Evolutionary conservation across 2,113 vertebrate species (phyloP).

Genomic region (Nettapus auritus): DNA sequence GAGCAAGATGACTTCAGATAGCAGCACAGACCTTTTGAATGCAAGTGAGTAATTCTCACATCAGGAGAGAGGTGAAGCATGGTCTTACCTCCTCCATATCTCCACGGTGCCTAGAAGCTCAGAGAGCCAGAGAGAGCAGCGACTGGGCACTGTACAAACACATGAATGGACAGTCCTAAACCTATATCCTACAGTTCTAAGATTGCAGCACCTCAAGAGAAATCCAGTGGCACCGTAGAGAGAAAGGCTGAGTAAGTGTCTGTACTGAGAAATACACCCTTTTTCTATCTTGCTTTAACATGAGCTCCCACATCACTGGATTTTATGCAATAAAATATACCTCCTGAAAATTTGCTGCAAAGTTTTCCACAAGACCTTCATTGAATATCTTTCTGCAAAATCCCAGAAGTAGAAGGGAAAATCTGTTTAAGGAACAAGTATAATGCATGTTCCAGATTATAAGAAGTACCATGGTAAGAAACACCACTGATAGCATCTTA

Average conservation of each 20-base stretch:
- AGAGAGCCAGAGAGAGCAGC: not conserved
- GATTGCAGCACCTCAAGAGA: not conserved
- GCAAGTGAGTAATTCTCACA: not conserved
- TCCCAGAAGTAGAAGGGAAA: not conserved
- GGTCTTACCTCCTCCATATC: not conserved
- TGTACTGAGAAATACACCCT: not conserved
- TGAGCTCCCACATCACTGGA: not conserved
- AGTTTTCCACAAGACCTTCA: not conserved
- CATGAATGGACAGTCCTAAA: not conserved
- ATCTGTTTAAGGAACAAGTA: not conserved
- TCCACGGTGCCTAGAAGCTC: not conserved
- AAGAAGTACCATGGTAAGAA: not conserved
- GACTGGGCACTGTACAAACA: not conserved
- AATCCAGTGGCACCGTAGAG: not conserved
- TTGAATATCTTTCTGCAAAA: constrained; percentile 16
- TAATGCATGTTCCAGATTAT: not conserved
- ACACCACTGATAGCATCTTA: not conserved
- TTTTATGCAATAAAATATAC: not conserved
- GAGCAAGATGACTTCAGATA: not conserved
- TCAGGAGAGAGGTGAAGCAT: not conserved
- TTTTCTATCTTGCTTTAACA: not conserved
- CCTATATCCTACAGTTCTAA: not conserved
- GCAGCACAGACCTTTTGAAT: not conserved
- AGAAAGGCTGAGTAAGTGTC: not conserved
- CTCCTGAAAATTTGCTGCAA: not conserved